These are phyloP conservation scores for Folsomia manolachei DNA, from an alignment of 2,888 invertebrate genomes.

Conservation along the genomic window DNA sequence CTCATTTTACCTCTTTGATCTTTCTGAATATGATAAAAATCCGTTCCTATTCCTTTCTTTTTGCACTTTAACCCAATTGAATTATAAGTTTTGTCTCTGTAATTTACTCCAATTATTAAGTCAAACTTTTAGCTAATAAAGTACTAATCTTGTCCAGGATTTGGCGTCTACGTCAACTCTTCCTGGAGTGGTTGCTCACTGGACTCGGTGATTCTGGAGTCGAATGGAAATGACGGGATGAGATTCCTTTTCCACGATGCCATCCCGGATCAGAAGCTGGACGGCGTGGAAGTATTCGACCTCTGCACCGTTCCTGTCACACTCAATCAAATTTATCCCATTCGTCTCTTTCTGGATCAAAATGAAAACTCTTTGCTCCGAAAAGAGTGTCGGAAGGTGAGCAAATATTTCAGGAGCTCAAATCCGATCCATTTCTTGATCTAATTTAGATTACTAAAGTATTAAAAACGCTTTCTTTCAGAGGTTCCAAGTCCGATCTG, in stretches of 20 bases:
- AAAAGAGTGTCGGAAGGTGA: constrained; percentile 70
- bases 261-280: constrained; percentile 65
- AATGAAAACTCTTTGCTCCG: constrained; percentile 67
- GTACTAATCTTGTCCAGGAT: constrained; percentile 60
- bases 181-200: constrained; percentile 77
- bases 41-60: not conserved
- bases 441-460: not conserved
- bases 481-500: constrained; percentile 58
- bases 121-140: not conserved
- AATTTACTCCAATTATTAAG: not conserved
- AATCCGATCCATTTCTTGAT: constrained; percentile 20
- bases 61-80: not conserved
- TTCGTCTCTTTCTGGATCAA: constrained; percentile 78
- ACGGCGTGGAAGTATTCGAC: constrained; percentile 72
- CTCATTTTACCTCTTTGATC: not conserved
- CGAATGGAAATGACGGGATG: constrained; percentile 87
- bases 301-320: constrained; percentile 81
- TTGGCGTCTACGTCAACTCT: constrained; percentile 85
- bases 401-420: too few relatives aligned
- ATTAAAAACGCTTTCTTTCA: constrained; percentile 25
- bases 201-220: constrained; percentile 71
- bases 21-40: not conserved
- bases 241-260: constrained; percentile 80
- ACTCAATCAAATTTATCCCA: constrained; percentile 80
- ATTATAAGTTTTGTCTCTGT: not conserved